phyloP scores from a whole-genome alignment of 30 jellyfish, hydroid and myxozoan genomes.

The Turritopsis dohrnii region DNA sequence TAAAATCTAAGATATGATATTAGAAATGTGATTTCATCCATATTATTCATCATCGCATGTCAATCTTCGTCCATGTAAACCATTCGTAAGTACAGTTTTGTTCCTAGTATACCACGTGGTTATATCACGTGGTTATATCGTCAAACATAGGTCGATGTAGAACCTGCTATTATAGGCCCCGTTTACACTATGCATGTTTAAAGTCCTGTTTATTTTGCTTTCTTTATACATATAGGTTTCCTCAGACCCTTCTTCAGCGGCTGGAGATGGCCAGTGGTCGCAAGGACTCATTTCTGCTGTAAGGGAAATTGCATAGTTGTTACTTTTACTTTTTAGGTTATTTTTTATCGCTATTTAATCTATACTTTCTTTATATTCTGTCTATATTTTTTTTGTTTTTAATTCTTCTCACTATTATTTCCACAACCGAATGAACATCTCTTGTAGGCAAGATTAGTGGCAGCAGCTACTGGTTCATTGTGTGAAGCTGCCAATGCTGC shows the following conservation, averaged over 20 bases:
- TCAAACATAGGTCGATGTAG: background rate
- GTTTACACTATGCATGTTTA: too few relatives aligned
- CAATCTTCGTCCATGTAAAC: background rate
- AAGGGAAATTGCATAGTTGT: slow-evolving; percentile 18
- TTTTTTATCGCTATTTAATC: background rate
- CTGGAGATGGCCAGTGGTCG: slow-evolving; percentile 99
- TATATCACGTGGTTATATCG: background rate
- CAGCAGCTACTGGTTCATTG: slow-evolving; percentile 98
- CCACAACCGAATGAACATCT: too few relatives aligned
- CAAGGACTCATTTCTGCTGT: slow-evolving; percentile 99
- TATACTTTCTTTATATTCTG: too few relatives aligned
- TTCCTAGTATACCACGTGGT: background rate
- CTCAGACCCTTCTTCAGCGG: slow-evolving; percentile 44
- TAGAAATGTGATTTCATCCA: background rate
- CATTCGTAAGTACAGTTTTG: background rate
- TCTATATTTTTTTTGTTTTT: background rate
- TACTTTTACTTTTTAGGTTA: background rate
- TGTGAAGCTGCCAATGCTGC: slow-evolving; percentile 99
- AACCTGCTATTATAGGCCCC: slow-evolving; percentile 45
- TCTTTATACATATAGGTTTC: slow-evolving; percentile 19
- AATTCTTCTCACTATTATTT: slow-evolving; percentile 6
- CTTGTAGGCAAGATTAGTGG: slow-evolving; percentile 94
- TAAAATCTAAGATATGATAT: background rate
- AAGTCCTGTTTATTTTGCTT: background rate
- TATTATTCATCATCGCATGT: background rate